Evolutionary conservation across 2,888 invertebrate genomes (phyloP), one percentile per base, ranked within the genome.

Genomic region (Azorinus chamasolen): DNA sequence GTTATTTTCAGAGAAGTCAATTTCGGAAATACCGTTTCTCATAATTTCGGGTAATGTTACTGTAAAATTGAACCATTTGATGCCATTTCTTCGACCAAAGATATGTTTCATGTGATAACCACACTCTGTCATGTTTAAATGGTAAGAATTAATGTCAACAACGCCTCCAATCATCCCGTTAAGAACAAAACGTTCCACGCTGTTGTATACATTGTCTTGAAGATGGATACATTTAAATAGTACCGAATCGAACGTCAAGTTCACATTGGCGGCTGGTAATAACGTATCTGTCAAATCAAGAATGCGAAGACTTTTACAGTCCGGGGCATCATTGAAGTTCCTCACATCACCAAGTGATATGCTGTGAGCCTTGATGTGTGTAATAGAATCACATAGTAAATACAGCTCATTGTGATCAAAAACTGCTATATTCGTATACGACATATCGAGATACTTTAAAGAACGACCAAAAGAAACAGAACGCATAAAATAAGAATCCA

Each of bases 1-100:
- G 16, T 20, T 12, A 24, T 65, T 65, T 27, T 46, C 45, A 8
- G 65, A 65, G 18, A 65, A 46, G 32, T 65, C 55, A 0, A 50
- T 8, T 37, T 65, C 65, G 4, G 14, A 14, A 4, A 65, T n/a
- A 37, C 37, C 27, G 6, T 8, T 14, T 16, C 16, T 25, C 22
- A 55, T 55, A 2, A 10, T 27, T 20, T 43, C 39, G 22, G 55
- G 32, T 46, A 65, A 25, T 1, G 16, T 2, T 2, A 57, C 39
- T 18, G 46, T 57, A 14, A 41, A 18, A 37, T 65, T 55, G 10
- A 65, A 55, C 41, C 16, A 46, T 50, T 32, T 18, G 14, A 65
- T 12, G n/a, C 16, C 37, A 55, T 65, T 57, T 20, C n/a, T n/a
- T 2, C 55, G 45, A 32, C 55, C 16, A 16, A 45, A 32, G 8